These are phyloP conservation scores for Sympetrum striolatum DNA, from an alignment of 2,888 invertebrate genomes.

Conservation along the genomic window DNA sequence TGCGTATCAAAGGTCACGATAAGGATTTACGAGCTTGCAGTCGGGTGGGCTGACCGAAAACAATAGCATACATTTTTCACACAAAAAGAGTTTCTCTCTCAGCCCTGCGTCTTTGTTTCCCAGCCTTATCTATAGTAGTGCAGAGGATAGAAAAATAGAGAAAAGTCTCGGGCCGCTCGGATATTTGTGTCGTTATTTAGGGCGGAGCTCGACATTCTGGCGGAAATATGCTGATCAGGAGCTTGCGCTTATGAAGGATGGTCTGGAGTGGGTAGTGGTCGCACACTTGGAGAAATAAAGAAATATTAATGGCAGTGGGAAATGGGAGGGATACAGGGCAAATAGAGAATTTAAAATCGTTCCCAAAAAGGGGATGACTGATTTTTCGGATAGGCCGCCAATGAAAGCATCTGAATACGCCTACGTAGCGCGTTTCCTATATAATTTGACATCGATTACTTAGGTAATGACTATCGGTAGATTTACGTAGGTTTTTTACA, in stretches of 20 bases:
- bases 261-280: background rate
- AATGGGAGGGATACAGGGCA: background rate
- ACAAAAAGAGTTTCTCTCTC: background rate
- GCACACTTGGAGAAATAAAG: background rate
- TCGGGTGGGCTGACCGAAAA: too few species aligned
- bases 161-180: too few species aligned
- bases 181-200: background rate
- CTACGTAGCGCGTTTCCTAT: too few species aligned
- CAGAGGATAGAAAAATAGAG: background rate
- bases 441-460: too few species aligned
- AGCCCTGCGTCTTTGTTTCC: background rate
- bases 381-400: too few species aligned
- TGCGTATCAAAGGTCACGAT: too few species aligned
- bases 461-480: too few species aligned
- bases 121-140: background rate
- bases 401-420: too few species aligned
- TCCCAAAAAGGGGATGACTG: background rate
- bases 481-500: too few species aligned
- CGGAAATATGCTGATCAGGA: slow-evolving; percentile 11
- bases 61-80: too few species aligned
- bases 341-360: too few species aligned
- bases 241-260: background rate
- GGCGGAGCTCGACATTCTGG: background rate
- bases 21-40: too few species aligned
- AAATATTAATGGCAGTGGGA: background rate